Evolutionary conservation across 2,888 invertebrate genomes (phyloP), one percentile per base, ranked within the genome.

Genomic region (Linnaemya tessellans): DNA sequence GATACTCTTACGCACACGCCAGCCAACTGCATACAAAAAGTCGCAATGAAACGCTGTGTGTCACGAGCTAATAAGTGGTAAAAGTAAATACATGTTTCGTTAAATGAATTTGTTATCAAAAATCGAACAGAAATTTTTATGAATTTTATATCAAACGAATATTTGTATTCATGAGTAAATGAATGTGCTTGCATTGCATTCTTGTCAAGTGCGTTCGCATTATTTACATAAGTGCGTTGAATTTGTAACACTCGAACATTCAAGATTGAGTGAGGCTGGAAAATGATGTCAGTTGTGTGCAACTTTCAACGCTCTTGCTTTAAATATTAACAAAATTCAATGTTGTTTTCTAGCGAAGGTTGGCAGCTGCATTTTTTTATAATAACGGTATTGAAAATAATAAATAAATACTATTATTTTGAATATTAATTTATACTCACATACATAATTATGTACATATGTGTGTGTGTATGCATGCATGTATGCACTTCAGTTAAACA

Each of bases 261-360:
- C 60, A 67, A 41, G 25, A 58, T 41, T 41, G 20, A 30, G 20
- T 41, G 20, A 30, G 20, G 11, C 13, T n/a, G 7, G 46, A 0
- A 43, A 80, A 74, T 74, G 73, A 80, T 60, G 80, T 80, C 80
- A 80, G 74, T 13, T 60, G 25, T 62, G 49, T 56, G n/a, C 64
- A 71, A 65, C 46, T 70, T 56, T 58, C n/a, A 80, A 64, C 46
- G 18, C 49, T 70, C 62, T 2, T 18, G 13, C 1, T 54, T 35
- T 13, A 3, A n/a, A 13, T 10, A 30, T 30, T 46, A 8, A 46
- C 49, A 51, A 49, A 60, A 60, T 13, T 41, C 38, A 64, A 64
- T 51, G 51, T 64, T 79, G 30, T 51, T 75, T 46, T 43, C 22
- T 9, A 30, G 38, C 20, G 79, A 79, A 79, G 68, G 68, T 54